Evolutionary conservation across 2,888 invertebrate species (phyloP).

Genomic region (Phyllotreta striolata): DNA sequence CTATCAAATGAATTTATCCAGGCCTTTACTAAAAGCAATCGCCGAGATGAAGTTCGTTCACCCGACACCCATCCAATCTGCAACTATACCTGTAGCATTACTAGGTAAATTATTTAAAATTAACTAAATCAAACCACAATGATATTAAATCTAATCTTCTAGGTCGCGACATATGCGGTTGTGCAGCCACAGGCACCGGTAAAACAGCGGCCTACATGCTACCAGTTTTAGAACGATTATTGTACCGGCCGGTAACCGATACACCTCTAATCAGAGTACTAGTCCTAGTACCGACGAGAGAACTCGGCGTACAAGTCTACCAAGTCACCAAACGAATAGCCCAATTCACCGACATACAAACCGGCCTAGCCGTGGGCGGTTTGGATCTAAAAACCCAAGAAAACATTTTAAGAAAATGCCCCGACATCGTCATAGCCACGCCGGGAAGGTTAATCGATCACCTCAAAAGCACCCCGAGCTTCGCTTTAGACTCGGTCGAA

Average conservation of each 20-base stretch:
- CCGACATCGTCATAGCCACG: conserved; percentile 97
- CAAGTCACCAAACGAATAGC: conserved; percentile 90
- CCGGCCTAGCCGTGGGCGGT: conserved; percentile 87
- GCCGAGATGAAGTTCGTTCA: conserved; percentile 87
- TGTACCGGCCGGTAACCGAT: conserved; percentile 79
- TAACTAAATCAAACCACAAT: conserved; percentile 20
- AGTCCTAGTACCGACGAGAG: conserved; percentile 95
- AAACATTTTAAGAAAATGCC: conserved; percentile 83
- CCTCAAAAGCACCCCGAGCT: conserved; percentile 92
- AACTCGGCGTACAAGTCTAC: conserved; percentile 97
- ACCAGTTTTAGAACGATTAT: conserved; percentile 91
- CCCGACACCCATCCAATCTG: conserved; percentile 96
- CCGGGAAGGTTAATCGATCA: conserved; percentile 98
- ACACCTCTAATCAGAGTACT: conserved; percentile 82
- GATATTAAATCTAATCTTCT: conserved; percentile 26
- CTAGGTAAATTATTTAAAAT: conserved; percentile 63
- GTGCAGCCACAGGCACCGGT: conserved; percentile 97
- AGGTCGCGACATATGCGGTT: conserved; percentile 96
- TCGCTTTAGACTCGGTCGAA: conserved; percentile 88
- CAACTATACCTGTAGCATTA: conserved; percentile 93
- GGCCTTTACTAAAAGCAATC: conserved; percentile 92
- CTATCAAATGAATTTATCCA: conserved; percentile 95
- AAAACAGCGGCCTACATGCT: conserved; percentile 99
- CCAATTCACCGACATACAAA: conserved; percentile 84
- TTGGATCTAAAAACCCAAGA: conserved; percentile 83